Conservation (phyloP, 2,888 invertebrate species). For the Scelioninae gen. 1 region DNA sequence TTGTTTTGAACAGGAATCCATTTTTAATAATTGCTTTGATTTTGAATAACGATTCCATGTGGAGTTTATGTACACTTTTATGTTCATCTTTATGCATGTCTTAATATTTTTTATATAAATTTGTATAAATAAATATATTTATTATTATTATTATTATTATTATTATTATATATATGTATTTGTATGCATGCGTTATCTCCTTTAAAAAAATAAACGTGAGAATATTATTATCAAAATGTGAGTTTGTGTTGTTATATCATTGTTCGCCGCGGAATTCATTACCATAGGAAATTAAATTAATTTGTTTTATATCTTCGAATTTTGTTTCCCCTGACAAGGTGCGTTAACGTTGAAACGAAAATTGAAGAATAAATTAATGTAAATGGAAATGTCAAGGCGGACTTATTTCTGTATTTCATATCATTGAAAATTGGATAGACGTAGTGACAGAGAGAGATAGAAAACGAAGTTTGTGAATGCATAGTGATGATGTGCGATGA, state of each 20-base stretch:
- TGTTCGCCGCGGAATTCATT: constrained; percentile 10
- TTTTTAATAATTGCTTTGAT: no score
- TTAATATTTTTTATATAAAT: no score
- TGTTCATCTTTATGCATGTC: no score
- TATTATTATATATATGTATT: no score
- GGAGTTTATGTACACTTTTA: no score
- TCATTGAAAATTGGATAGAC: no score
- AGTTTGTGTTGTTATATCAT: constrained; percentile 6
- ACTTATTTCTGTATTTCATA: background rate
- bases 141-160: no score
- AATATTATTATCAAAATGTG: background rate
- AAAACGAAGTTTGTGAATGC: no score
- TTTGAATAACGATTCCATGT: no score
- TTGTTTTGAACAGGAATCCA: background rate
- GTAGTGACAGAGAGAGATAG: no score
- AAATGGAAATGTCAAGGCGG: no score
- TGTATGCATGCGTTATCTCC: constrained; percentile 14
- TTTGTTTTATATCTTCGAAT: constrained; percentile 4
- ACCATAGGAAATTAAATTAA: constrained; percentile 7
- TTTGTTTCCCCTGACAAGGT: constrained; percentile 13
- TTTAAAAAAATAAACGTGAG: constrained; percentile 16
- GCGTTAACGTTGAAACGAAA: constrained; percentile 3
- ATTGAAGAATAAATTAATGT: constrained; percentile 6
- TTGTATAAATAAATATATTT: no score
- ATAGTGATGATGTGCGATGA: background rate